A percentile compares a stretch with the other conserved stretches of the same genome.
Conservation (phyloP, 2,888 invertebrate species). For the Drosophila dives region DNA sequence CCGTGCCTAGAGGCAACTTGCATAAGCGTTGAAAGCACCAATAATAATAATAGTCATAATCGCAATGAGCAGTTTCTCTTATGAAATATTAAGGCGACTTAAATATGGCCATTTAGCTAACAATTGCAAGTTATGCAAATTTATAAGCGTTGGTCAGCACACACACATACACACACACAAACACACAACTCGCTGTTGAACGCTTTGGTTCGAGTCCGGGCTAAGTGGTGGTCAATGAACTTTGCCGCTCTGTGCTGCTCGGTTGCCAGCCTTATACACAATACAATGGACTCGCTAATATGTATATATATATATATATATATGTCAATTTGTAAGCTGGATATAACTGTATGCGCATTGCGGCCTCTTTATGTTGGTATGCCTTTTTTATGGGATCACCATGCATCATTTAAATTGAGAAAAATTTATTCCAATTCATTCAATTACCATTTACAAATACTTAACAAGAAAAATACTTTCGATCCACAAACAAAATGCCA, state of each 20-base stretch:
- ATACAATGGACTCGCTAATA: conserved; percentile 63
- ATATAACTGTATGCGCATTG: conserved; percentile 46
- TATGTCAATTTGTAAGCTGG: conserved; percentile 32
- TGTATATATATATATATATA: conserved; percentile 36
- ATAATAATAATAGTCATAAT: conserved; percentile 36
- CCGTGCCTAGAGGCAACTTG: conserved; percentile 42
- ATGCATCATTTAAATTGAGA: neutral
- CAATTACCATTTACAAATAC: neutral
- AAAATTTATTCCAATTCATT: neutral
- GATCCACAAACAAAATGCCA: neutral
- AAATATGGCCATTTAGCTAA: conserved; percentile 41
- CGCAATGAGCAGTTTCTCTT: conserved; percentile 33
- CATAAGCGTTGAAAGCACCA: conserved; percentile 62
- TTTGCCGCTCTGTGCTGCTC: conserved; percentile 21
- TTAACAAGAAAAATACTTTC: conserved; percentile 13
- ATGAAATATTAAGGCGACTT: conserved; percentile 46
- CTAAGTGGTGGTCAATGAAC: conserved; percentile 68
- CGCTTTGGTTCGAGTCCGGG: conserved; percentile 26
- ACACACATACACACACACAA: neutral
- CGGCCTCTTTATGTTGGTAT: neutral
- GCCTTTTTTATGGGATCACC: neutral
- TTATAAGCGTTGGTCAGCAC: conserved; percentile 15
- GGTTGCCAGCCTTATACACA: conserved; percentile 24
- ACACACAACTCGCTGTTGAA: conserved; percentile 9
- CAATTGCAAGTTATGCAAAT: conserved; percentile 71